Conservation (phyloP, 2,888 invertebrate genomes). For the Apantesis nais region DNA sequence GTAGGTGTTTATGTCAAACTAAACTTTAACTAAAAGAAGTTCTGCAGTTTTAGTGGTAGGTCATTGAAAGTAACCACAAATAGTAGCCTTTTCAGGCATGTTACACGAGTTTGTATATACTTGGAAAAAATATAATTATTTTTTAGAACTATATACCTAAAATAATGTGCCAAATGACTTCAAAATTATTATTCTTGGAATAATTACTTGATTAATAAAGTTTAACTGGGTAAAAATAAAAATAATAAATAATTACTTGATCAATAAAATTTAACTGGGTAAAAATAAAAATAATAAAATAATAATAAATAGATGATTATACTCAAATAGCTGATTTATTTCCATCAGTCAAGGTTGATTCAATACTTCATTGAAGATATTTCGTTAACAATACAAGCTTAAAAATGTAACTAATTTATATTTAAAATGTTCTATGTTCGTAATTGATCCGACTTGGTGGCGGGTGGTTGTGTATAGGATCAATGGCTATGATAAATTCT, state of each 20-base stretch:
- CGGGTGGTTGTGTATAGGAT: constrained; percentile 15
- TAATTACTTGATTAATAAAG: background rate
- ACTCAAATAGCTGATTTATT: background rate
- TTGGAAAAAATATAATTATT: background rate
- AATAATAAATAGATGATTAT: no score
- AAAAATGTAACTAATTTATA: background rate
- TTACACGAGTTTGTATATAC: background rate
- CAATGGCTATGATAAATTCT: constrained; percentile 12
- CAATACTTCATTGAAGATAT: background rate
- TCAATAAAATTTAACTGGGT: background rate
- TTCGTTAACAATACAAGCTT: background rate
- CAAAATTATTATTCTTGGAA: background rate
- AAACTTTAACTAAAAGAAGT: background rate
- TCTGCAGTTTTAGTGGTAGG: background rate
- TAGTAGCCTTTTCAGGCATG: no score
- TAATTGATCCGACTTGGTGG: constrained; percentile 8
- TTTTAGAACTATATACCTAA: background rate
- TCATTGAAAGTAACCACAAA: background rate
- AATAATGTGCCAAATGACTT: background rate
- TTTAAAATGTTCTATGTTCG: background rate
- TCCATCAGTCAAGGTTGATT: background rate
- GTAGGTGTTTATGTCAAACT: background rate
- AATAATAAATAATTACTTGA: no score
- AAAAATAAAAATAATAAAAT: background rate
- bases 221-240: background rate